These are phyloP conservation scores for Drosophila trapezifrons DNA, from an alignment of 1,140 invertebrate species.

Conservation along the genomic window DNA sequence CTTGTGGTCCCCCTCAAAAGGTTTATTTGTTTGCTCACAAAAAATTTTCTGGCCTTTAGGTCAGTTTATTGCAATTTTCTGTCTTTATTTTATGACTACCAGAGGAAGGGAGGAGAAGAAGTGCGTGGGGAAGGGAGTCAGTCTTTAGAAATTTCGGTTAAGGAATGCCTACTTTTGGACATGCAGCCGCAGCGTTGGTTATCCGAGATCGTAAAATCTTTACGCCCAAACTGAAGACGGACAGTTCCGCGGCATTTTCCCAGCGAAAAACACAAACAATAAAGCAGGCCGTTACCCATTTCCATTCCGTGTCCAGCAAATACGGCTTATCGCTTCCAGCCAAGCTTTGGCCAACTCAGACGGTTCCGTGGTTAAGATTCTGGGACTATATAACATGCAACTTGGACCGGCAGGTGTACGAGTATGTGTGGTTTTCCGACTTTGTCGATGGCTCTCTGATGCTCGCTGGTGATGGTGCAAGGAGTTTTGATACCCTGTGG, in stretches of 20 bases:
- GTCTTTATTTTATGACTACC: conserved; percentile 15
- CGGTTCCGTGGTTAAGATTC: conserved; percentile 13
- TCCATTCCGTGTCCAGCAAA: background rate
- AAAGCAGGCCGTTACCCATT: conserved; percentile 14
- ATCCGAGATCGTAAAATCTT: conserved; percentile 44
- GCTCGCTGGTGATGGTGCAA: conserved; percentile 6
- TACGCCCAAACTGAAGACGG: conserved; percentile 22
- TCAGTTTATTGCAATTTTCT: conserved; percentile 31
- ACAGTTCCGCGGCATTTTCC: conserved; percentile 23
- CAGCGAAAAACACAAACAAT: conserved; percentile 21
- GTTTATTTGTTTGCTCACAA: conserved; percentile 15
- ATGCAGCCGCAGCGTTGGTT: conserved; percentile 15
- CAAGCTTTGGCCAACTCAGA: conserved; percentile 18
- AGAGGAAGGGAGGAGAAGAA: background rate
- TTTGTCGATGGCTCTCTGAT: conserved; percentile 1
- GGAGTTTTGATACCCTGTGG: conserved; percentile 22
- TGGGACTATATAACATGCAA: background rate
- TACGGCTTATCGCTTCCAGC: conserved; percentile 26
- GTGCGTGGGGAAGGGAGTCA: background rate
- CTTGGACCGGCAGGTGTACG: conserved; percentile 14
- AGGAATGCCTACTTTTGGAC: conserved; percentile 28
- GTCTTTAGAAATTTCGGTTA: conserved; percentile 3
- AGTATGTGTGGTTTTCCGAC: conserved; percentile 3
- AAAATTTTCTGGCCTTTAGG: conserved; percentile 31
- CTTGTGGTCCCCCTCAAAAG: conserved; percentile 2